Base-by-base conservation (phyloP, 1,140 invertebrate genomes). In the Heliconius eleuchia region DNA sequence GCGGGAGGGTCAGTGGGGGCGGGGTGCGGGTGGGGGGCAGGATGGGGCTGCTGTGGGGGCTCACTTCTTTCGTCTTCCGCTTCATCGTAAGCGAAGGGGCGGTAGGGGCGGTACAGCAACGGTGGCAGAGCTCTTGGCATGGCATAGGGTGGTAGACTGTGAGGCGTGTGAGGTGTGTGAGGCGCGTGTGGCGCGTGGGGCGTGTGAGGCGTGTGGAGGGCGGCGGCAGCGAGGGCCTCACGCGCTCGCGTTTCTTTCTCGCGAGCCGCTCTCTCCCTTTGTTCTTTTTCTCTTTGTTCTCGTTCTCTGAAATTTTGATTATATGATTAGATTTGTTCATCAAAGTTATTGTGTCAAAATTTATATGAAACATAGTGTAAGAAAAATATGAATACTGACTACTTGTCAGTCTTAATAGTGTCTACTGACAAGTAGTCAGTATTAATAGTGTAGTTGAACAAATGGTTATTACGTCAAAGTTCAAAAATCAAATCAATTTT, bases 281-380 rank as follows among this genome's bases (percentile, higher is more conserved):
- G 88, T 81, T 93, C 90, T 77, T 93, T 90, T 82, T 90, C 88
- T 9, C 87, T 81, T 23, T 87, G 89, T 73, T 95, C 94, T 18
- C 94, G 85, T 79, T 94, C 93, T 74, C 92, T 90, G 87, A 8
- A 87, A 81, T 71, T 42, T 30, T 9, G 55, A 11, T n/a, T 7
- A 3, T 3, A 23, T n/a, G 39, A 37, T 55, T 19, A 57, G 27
- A n/a, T 30, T 57, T 37, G 23, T 11, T 30, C 39, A n/a, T 74
- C 13, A n/a, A 11, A 30, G 27, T 50, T n/a, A 46, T 11, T 46
- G 13, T 37, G 34, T 37, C 42, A 46, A 46, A 46, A 46, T 46
- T 46, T 13, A 46, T 46, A 46, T 1, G 42, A 46, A 46, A 46
- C 5, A 16, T 46, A 46, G 42, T 46, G 13, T 16, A 46, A 16